Evolutionary conservation across 2,888 invertebrate genomes (phyloP), one percentile per base, ranked within the genome.

Genomic region (Cerastoderma edule): DNA sequence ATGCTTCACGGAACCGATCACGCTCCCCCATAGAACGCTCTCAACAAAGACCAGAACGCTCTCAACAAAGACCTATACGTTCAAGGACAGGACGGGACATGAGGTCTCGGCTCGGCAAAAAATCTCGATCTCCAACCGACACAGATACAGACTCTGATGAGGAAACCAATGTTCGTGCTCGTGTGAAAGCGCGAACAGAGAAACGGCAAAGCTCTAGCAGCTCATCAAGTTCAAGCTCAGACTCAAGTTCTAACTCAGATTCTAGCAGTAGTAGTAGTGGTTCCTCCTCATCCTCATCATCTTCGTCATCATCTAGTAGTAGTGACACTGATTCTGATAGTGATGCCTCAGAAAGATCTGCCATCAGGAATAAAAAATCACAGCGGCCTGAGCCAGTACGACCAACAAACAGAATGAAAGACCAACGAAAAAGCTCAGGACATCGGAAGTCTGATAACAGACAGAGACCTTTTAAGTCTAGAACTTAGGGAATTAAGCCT

Each of bases 111-210:
- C 57, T 81, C 1, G 72, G 77, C 19, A 68, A 71, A 54, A 81
- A 78, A 60, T 81, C 80, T 13, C 53, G 80, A 5, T 78, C 80
- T 2, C 80, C 80, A 10, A 71, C 80, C 57, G 78, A 75, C 48
- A 72, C 75, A 24, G 66, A 73, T 46, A 48, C 60, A 24, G 67
- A 67, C 35, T 67, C 66, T 1, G 75, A 75, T 28, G 71, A 73
- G 13, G 74, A 77, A 10, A 28, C 72, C n/a, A 33, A 60, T 16
- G 32, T 33, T 39, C 72, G 70, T 54, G 30, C 28, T 48, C 57
- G 57, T 35, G 68, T 30, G 0, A 48, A 27, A 53, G 53, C 32
- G 0, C 22, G 27, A 27, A 70, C 73, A 33, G 54, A 28, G 0
- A 28, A 28, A 8, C 69, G 56, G 39, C 65, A 68, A 27, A 69